phyloP scores from a whole-genome alignment of 2,797 vertebrate genomes.

The Aplochiton taeniatus region DNA sequence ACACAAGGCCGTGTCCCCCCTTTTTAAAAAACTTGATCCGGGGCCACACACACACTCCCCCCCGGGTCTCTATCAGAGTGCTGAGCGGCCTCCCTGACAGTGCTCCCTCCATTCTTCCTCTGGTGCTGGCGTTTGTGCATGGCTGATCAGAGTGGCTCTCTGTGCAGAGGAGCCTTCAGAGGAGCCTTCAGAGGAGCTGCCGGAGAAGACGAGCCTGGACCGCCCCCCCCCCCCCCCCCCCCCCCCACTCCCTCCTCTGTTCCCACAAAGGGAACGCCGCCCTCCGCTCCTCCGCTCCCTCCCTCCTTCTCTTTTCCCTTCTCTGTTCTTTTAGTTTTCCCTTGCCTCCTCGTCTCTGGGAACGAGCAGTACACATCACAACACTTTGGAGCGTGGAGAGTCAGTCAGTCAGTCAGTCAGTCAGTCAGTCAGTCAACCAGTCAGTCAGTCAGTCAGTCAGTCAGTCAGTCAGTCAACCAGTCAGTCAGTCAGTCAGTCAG shows the following conservation, averaged over 20 bases:
- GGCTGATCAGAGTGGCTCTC: slow-evolving; percentile 46
- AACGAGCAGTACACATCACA: too few species aligned
- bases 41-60: neutral
- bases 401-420: too few species aligned
- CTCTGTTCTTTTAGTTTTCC: neutral
- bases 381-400: too few species aligned
- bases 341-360: neutral
- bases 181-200: slow-evolving; percentile 34
- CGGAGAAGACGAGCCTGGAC: slow-evolving; percentile 21
- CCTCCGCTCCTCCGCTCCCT: neutral
- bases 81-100: neutral
- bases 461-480: too few species aligned
- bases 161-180: slow-evolving; percentile 20
- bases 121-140: slow-evolving; percentile 40
- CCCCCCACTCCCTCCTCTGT: neutral
- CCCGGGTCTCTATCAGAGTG: slow-evolving; percentile 3
- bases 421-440: too few species aligned
- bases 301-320: too few species aligned
- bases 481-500: too few species aligned
- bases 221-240: neutral
- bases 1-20: too few species aligned
- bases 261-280: too few species aligned
- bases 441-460: too few species aligned
- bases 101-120: slow-evolving; percentile 40
- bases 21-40: too few species aligned